phyloP scores from a whole-genome alignment of 2,797 vertebrate genomes.

The Lutjanus argentimaculatus region DNA sequence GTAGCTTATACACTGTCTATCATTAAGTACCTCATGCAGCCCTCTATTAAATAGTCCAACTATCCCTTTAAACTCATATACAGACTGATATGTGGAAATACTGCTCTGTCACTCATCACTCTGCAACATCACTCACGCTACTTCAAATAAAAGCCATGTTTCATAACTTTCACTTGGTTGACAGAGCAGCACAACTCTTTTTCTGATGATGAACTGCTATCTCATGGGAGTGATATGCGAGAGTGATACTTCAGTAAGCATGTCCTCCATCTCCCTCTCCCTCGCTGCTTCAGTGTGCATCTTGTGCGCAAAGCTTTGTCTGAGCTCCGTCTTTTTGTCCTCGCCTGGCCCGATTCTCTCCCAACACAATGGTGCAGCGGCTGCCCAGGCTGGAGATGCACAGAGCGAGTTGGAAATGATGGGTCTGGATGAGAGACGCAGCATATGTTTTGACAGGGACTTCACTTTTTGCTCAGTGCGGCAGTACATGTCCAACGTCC shows the following conservation, averaged over 20 bases:
- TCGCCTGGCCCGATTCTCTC: slow-evolving; percentile 44
- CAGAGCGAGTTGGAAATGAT: slow-evolving; percentile 56
- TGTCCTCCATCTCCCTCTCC: slow-evolving; percentile 45
- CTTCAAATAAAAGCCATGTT: slow-evolving; percentile 42
- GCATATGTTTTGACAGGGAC: slow-evolving; percentile 65
- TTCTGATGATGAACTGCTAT: slow-evolving; percentile 38
- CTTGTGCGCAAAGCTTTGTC: slow-evolving; percentile 29
- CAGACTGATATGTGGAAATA: slow-evolving; percentile 11
- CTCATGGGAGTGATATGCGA: slow-evolving; percentile 46
- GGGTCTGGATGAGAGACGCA: slow-evolving; percentile 44
- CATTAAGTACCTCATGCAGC: too few species aligned
- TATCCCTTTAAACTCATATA: not conserved
- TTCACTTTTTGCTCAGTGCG: slow-evolving; percentile 51
- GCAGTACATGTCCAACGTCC: slow-evolving; percentile 51
- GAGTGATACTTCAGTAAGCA: slow-evolving; percentile 48
- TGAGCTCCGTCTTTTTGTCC: slow-evolving; percentile 57
- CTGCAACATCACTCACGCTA: not conserved
- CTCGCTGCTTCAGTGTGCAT: slow-evolving; percentile 21
- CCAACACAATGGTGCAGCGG: slow-evolving; percentile 40
- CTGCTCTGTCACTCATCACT: slow-evolving; percentile 23
- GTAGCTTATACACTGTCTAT: too few species aligned
- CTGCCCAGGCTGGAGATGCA: slow-evolving; percentile 55
- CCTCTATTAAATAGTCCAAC: too few species aligned
- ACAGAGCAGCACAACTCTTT: slow-evolving; percentile 32
- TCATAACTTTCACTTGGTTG: slow-evolving; percentile 38